Conservation (phyloP, 30 jellyfish, hydroid and myxozoan species). For the Clytia hemisphaerica region DNA sequence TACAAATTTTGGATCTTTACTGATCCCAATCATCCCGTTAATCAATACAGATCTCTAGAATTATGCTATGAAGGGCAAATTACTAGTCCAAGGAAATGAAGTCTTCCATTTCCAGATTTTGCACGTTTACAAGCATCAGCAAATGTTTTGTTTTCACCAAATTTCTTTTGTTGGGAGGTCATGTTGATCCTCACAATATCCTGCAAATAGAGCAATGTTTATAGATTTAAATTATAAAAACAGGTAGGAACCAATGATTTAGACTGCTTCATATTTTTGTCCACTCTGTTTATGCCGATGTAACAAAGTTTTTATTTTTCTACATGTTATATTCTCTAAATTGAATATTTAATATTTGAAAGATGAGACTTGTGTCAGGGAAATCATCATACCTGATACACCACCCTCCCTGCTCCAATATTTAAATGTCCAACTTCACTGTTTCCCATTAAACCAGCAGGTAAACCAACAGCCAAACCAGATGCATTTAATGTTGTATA, state of each 20-base stretch:
- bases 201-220: conserved; percentile 35
- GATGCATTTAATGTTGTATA: conserved; percentile 91
- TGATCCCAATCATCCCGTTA: too few species aligned
- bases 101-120: conserved; percentile 63
- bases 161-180: conserved; percentile 66
- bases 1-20: too few species aligned
- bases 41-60: not conserved
- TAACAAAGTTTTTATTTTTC: too few species aligned
- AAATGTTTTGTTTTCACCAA: conserved; percentile 60
- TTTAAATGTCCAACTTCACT: conserved; percentile 99
- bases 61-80: not conserved
- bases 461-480: conserved; percentile 95
- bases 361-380: too few species aligned
- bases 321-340: too few species aligned
- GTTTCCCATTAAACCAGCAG: conserved; percentile 98
- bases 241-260: not conserved
- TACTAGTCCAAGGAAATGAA: conserved; percentile 93
- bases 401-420: conserved; percentile 97
- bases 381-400: conserved; percentile 45
- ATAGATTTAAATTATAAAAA: not conserved
- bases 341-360: too few species aligned
- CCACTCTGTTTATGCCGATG: too few species aligned
- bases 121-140: conserved; percentile 76
- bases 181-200: conserved; percentile 89
- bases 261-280: not conserved